phyloP scores from a whole-genome alignment of 2,888 invertebrate species.

The Ypsolopha sequella region DNA sequence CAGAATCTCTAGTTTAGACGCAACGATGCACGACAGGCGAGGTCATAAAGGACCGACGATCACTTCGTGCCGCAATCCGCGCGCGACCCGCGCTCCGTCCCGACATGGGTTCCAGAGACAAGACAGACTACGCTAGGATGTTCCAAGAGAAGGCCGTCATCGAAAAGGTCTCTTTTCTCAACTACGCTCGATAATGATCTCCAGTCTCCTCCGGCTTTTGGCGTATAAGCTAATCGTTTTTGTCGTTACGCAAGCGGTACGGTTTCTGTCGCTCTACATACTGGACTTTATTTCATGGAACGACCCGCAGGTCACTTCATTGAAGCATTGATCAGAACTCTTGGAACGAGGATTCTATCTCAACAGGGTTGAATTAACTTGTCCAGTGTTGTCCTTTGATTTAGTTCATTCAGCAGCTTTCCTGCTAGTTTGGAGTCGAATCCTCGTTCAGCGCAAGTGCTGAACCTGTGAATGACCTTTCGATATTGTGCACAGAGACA shows the following conservation, averaged over 20 bases:
- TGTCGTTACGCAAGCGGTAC: slow-evolving; percentile 12
- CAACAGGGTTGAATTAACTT: too few relatives aligned
- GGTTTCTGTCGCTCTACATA: neutral
- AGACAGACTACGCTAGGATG: slow-evolving; percentile 30
- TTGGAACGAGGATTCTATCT: too few relatives aligned
- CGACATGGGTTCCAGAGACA: slow-evolving; percentile 8
- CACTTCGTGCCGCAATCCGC: neutral
- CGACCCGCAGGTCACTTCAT: too few relatives aligned
- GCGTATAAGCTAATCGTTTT: slow-evolving; percentile 2
- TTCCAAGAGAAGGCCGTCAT: slow-evolving; percentile 38
- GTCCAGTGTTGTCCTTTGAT: too few relatives aligned
- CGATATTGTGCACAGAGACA: slow-evolving; percentile 31
- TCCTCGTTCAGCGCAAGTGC: neutral
- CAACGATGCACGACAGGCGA: neutral
- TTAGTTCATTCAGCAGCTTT: too few relatives aligned
- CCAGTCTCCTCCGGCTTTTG: neutral
- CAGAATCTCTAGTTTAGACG: too few relatives aligned
- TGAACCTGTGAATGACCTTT: neutral
- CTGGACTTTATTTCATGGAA: too few relatives aligned
- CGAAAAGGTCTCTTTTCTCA: slow-evolving; percentile 32
- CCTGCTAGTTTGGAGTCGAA: too few relatives aligned
- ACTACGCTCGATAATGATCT: too few relatives aligned
- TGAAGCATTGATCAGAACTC: too few relatives aligned
- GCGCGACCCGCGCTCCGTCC: slow-evolving; percentile 5
- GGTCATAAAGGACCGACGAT: slow-evolving; percentile 1